phyloP scores from a whole-genome alignment of 2,888 invertebrate species.

The Apocheima hispidaria region DNA sequence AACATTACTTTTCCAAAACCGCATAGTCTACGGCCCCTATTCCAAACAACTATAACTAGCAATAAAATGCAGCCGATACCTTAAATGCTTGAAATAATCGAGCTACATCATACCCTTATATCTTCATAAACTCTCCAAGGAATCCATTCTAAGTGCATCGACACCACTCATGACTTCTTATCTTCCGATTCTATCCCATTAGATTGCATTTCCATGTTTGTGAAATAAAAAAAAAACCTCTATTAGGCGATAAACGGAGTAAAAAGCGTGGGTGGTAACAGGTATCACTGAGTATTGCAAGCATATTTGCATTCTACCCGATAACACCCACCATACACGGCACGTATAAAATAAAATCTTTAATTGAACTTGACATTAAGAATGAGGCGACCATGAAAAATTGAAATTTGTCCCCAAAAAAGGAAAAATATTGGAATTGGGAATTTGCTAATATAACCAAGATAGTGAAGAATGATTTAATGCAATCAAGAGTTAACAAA shows the following conservation, averaged over 20 bases:
- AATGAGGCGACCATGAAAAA: conserved; percentile 28
- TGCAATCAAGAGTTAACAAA: neutral
- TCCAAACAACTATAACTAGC: neutral
- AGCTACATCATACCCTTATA: neutral
- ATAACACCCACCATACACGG: conserved; percentile 61
- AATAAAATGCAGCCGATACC: neutral
- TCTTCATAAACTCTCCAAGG: neutral
- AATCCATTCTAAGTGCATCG: conserved; percentile 46
- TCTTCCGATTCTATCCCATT: conserved; percentile 48
- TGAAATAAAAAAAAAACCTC: conserved; percentile 55
- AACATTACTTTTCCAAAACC: neutral
- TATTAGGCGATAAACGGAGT: conserved; percentile 58
- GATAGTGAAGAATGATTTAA: neutral
- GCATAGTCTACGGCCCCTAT: neutral
- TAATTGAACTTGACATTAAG: conserved; percentile 49
- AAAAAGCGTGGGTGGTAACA: conserved; percentile 59
- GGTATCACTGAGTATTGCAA: conserved; percentile 52
- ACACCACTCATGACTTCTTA: conserved; percentile 36
- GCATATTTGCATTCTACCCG: conserved; percentile 65
- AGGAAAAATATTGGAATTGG: neutral
- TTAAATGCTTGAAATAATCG: neutral
- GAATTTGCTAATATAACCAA: neutral
- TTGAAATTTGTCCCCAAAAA: conserved; percentile 1
- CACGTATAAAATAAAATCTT: conserved; percentile 42
- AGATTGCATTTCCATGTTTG: conserved; percentile 65